Evolutionary conservation across 2,888 invertebrate genomes (phyloP).

Genomic region (Eulithis prunata): DNA sequence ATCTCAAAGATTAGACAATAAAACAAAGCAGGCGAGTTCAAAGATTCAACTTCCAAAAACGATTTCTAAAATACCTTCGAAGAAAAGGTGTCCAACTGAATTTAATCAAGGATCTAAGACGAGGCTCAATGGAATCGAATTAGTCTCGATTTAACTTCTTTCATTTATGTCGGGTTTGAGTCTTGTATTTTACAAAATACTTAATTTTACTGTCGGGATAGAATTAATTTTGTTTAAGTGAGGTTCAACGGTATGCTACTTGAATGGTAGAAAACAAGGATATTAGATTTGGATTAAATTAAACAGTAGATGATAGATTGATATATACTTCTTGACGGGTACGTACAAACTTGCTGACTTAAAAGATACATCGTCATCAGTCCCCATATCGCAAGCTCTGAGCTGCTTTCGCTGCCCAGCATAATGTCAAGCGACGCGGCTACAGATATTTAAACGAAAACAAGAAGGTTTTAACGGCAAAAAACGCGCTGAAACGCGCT

Average conservation of each 20-base stretch:
- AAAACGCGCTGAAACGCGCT: too few species aligned
- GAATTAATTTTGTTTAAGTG: constrained; percentile 19
- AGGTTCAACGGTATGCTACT: constrained; percentile 12
- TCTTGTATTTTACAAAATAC: constrained; percentile 19
- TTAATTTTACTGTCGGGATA: constrained; percentile 3
- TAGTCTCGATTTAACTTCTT: constrained; percentile 16
- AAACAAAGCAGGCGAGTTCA: too few species aligned
- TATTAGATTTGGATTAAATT: constrained; percentile 1
- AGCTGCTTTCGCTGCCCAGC: too few species aligned
- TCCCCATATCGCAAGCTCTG: too few species aligned
- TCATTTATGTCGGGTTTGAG: constrained; percentile 18
- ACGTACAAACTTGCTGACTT: too few species aligned
- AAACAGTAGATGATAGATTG: not conserved
- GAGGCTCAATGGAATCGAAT: constrained; percentile 15
- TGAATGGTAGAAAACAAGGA: constrained; percentile 3
- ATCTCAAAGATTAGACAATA: too few species aligned
- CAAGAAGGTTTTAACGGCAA: too few species aligned
- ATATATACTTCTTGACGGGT: not conserved
- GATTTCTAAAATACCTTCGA: constrained; percentile 11
- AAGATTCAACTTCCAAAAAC: not conserved
- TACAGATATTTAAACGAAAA: too few species aligned
- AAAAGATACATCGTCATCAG: too few species aligned
- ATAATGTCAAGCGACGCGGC: too few species aligned
- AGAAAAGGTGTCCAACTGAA: constrained; percentile 11
- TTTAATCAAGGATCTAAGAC: constrained; percentile 22